Evolutionary conservation across 1,140 invertebrate species (phyloP), one percentile per base, ranked within the genome.

Genomic region (Dendroctonus ponderosae): DNA sequence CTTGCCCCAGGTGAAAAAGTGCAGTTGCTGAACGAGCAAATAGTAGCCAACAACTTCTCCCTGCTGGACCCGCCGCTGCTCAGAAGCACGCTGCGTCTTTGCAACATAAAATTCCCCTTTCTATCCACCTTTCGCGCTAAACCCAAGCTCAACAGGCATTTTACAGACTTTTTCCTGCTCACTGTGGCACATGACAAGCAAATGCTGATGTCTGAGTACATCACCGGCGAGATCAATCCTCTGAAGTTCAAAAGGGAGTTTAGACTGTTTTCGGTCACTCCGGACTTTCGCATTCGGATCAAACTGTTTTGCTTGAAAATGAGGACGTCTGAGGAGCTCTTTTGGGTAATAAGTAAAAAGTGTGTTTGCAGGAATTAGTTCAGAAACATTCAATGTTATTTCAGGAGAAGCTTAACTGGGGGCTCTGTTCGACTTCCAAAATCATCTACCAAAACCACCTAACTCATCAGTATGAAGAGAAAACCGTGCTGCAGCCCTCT

Each of bases 391-490:
- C 9, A 9, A 38, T 0, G 0, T 40, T 9, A 11, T 59, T 51
- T 65, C 38, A 59, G 64, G 15, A 66, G 6, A 50, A 42, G 44
- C 37, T 65, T 37, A 26, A 5, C 9, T 56, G 42, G 37, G 39
- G 12, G 9, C 60, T 48, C n/a, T 70, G 51, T 15, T 52, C 69
- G 14, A 65, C 11, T 6, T 58, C 48, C n/a, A 26, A 39, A 9
- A 68, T 70, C 7, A 64, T 64, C 12, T 70, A 65, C 40, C 58
- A 70, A 50, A 51, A 70, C 40, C 48, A 56, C 11, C 44, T 67
- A 9, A 68, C 61, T 7, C 7, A 40, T 3, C 48, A 68, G 26
- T 49, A 53, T 15, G 11, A 68, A 52, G 61, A 67, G 41, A 57
- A 63, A 46, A 39, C 6, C 2, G 59, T 68, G 7, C 48, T 62